Evolutionary conservation across 2,888 invertebrate species (phyloP).

Genomic region (Spodoptera exigua): DNA sequence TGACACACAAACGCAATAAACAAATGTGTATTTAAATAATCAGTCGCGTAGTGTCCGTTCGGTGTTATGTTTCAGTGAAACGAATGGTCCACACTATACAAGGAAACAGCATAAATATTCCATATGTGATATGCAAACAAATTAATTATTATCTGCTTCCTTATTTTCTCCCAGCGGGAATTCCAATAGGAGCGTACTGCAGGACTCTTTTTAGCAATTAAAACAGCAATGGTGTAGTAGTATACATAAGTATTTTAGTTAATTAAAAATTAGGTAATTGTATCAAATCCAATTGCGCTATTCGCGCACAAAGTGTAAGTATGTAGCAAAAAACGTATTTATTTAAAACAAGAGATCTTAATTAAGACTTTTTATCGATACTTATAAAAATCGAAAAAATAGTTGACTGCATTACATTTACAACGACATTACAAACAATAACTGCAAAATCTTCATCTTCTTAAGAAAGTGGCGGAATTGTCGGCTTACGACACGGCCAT

Average conservation of each 20-base stretch:
- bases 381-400: conserved; percentile 58
- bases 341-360: no score
- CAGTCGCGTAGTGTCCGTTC: conserved; percentile 8
- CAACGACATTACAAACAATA: conserved; percentile 47
- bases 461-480: conserved; percentile 73
- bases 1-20: conserved; percentile 31
- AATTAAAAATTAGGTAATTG: no score
- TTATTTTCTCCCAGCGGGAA: conserved; percentile 17
- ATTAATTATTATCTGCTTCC: conserved; percentile 18
- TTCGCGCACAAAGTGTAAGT: no score
- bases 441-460: conserved; percentile 69
- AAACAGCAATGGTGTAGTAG: conserved; percentile 12
- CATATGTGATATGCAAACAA: conserved; percentile 6
- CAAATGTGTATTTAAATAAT: conserved; percentile 36
- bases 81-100: conserved; percentile 4
- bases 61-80: conserved; percentile 9
- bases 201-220: conserved; percentile 12
- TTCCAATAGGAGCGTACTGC: neutral
- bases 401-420: conserved; percentile 47
- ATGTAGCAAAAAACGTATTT: no score
- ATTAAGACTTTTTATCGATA: no score
- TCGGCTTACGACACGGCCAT: conserved; percentile 80
- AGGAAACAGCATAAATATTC: conserved; percentile 13
- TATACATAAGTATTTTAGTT: no score
- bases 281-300: no score